These are phyloP conservation scores for Teinopalpus imperialis DNA, from an alignment of 2,888 invertebrate species.

Conservation along the genomic window DNA sequence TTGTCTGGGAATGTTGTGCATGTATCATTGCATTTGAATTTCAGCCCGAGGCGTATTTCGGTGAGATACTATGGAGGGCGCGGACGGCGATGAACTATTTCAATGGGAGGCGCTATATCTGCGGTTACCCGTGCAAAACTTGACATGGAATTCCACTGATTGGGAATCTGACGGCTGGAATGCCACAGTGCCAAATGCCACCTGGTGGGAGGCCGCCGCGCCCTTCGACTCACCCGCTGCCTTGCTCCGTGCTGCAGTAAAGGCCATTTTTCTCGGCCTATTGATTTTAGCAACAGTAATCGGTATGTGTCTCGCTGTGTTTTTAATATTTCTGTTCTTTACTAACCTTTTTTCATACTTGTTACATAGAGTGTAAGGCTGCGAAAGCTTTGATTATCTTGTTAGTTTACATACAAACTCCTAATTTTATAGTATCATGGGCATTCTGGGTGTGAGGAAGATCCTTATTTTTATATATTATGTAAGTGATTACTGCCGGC, in stretches of 20 bases:
- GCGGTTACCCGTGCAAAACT: constrained; percentile 58
- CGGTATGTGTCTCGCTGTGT: constrained; percentile 58
- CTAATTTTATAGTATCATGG: too few relatives aligned
- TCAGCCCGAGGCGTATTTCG: constrained; percentile 57
- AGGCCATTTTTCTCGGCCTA: constrained; percentile 81
- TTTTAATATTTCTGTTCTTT: too few relatives aligned
- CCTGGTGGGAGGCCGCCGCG: constrained; percentile 68
- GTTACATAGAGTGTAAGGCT: too few relatives aligned
- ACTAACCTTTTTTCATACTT: too few relatives aligned
- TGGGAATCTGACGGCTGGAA: constrained; percentile 62
- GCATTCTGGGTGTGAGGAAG: too few relatives aligned
- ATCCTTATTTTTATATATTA: too few relatives aligned
- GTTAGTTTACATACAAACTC: too few relatives aligned
- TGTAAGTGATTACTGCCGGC: too few relatives aligned
- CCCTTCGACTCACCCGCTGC: constrained; percentile 76
- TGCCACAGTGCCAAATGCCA: constrained; percentile 57
- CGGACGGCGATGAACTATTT: constrained; percentile 66
- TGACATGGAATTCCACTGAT: constrained; percentile 60
- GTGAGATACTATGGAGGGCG: constrained; percentile 77
- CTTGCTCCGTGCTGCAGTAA: constrained; percentile 83
- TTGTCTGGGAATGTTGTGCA: too few relatives aligned
- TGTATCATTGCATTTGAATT: constrained; percentile 48
- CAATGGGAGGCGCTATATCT: constrained; percentile 72
- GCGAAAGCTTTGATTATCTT: too few relatives aligned
- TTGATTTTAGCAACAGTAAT: constrained; percentile 84